These are phyloP conservation scores for Elaeidobius kamerunicus DNA, from an alignment of 2,888 invertebrate species.

Conservation along the genomic window DNA sequence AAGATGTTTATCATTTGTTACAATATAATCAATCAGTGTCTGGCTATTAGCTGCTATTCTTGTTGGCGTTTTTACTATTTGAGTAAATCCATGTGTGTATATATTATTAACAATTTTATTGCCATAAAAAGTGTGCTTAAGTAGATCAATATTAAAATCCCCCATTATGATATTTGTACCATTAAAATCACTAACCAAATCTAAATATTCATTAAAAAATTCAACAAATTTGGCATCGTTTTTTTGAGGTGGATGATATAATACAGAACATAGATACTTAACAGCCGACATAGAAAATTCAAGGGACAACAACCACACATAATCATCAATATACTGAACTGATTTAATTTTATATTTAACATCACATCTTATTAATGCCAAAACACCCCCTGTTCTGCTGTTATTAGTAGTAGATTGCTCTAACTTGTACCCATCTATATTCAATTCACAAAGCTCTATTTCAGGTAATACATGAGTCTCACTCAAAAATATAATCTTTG, in stretches of 20 bases:
- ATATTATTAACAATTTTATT: not conserved
- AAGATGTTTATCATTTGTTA: not conserved
- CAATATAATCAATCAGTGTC: conserved; percentile 1
- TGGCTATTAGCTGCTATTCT: too few relatives aligned
- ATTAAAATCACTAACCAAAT: not conserved
- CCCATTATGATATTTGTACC: not conserved
- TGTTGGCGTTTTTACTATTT: not conserved
- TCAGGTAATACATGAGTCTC: conserved; percentile 13
- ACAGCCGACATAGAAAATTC: not conserved
- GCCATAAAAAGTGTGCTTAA: not conserved
- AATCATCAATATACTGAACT: not conserved
- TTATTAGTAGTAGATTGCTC: conserved; percentile 8
- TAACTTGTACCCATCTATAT: conserved; percentile 6
- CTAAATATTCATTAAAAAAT: not conserved
- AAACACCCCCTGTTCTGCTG: conserved; percentile 4
- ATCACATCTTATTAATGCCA: conserved; percentile 8
- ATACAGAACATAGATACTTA: not conserved
- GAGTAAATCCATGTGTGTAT: not conserved
- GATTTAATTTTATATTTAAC: conserved; percentile 9
- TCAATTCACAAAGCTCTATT: conserved; percentile 7
- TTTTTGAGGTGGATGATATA: not conserved
- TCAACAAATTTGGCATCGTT: not conserved
- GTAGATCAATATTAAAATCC: not conserved
- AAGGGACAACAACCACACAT: not conserved
- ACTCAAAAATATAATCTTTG: conserved; percentile 6